Percentiles rank a stretch among this genome's conserved stretches.
These are phyloP conservation scores for Heliconius cydno DNA, from an alignment of 2,888 invertebrate species.

Conservation along the genomic window DNA sequence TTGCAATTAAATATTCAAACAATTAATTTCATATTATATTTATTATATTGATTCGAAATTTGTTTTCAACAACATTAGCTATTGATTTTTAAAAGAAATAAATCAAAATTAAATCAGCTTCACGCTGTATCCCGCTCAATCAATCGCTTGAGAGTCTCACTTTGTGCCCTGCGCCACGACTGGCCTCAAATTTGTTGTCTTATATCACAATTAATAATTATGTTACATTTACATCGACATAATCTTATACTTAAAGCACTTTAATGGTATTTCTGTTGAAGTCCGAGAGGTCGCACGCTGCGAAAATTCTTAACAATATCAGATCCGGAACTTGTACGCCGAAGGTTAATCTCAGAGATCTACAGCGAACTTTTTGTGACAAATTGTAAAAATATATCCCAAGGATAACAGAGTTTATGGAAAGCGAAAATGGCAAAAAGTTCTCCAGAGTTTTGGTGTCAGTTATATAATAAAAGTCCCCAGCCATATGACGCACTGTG, in stretches of 20 bases:
- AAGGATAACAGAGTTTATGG: constrained; percentile 40
- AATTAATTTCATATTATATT: too few species aligned
- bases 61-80: too few species aligned
- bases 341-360: constrained; percentile 48
- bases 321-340: constrained; percentile 42
- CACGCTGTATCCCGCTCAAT: too few species aligned
- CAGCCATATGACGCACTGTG: constrained; percentile 31
- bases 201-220: background rate
- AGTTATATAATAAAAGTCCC: constrained; percentile 44
- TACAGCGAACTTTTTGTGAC: constrained; percentile 47
- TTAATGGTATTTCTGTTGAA: constrained; percentile 57
- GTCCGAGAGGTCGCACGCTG: constrained; percentile 32
- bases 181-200: background rate
- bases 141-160: too few species aligned
- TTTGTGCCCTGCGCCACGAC: too few species aligned
- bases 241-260: constrained; percentile 41
- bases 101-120: too few species aligned
- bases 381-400: constrained; percentile 51
- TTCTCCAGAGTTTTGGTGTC: constrained; percentile 31
- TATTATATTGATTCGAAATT: too few species aligned
- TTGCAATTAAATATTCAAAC: too few species aligned
- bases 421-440: constrained; percentile 34
- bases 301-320: constrained; percentile 54
- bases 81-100: too few species aligned
- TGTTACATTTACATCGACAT: background rate